phyloP scores from a whole-genome alignment of 2,113 vertebrate species.

The Halichoerus grypus region DNA sequence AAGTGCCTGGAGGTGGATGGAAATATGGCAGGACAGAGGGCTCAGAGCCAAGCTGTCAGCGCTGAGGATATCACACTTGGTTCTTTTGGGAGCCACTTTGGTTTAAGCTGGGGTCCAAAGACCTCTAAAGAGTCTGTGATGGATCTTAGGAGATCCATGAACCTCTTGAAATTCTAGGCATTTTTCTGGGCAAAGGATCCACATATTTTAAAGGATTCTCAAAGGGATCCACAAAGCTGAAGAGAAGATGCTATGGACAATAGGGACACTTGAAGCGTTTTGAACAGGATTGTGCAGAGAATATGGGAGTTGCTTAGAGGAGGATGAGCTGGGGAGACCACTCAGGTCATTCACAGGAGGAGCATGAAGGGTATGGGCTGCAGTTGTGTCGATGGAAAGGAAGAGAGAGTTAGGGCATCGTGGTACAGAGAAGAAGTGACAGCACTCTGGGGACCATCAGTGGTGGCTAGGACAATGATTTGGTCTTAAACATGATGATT shows the following conservation, averaged over 20 bases:
- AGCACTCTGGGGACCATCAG: neutral
- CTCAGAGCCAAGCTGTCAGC: neutral
- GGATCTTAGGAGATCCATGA: neutral
- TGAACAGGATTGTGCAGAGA: neutral
- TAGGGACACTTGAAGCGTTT: neutral
- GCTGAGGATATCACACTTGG: neutral
- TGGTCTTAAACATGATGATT: neutral
- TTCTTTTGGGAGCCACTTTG: neutral
- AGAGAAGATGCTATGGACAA: neutral
- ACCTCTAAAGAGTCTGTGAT: neutral
- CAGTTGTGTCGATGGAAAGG: neutral
- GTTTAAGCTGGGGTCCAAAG: neutral
- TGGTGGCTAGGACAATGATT: neutral
- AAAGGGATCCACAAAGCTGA: neutral
- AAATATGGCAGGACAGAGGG: neutral
- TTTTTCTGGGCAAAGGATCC: neutral
- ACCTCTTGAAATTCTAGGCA: neutral
- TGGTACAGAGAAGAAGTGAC: neutral
- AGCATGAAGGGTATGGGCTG: rapidly evolving
- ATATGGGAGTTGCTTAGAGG: neutral
- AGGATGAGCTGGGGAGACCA: neutral
- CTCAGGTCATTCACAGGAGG: rapidly evolving
- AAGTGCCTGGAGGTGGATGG: neutral
- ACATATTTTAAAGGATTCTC: neutral
- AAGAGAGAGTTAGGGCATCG: neutral